Evolutionary conservation across 2,888 invertebrate genomes (phyloP).

Genomic region (Parapristionchus giblindavisi): DNA sequence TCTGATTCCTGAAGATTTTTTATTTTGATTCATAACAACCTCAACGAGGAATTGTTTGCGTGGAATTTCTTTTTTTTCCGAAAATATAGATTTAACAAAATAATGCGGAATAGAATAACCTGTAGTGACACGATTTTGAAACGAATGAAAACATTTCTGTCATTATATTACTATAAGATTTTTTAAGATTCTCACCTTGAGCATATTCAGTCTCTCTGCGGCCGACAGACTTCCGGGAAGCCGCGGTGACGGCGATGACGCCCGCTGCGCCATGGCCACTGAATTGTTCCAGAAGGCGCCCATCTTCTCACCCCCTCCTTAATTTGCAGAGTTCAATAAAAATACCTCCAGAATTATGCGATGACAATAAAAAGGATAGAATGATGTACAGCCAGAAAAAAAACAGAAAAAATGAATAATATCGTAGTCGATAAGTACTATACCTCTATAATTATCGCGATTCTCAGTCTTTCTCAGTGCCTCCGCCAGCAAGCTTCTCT

Average conservation of each 20-base stretch:
- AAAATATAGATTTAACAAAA: too few species aligned
- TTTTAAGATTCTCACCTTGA: slow-evolving; percentile 56
- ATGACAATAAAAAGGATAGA: too few species aligned
- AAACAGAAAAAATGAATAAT: too few species aligned
- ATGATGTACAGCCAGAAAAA: too few species aligned
- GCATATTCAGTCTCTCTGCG: slow-evolving; percentile 64
- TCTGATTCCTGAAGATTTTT: neutral
- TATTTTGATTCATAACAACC: too few species aligned
- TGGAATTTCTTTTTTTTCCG: too few species aligned
- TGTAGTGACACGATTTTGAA: too few species aligned
- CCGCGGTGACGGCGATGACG: slow-evolving; percentile 41
- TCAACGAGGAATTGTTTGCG: neutral
- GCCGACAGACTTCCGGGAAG: slow-evolving; percentile 60
- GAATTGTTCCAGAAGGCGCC: slow-evolving; percentile 21
- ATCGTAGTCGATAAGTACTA: too few species aligned
- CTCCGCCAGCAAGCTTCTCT: slow-evolving; percentile 25
- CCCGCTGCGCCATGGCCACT: neutral
- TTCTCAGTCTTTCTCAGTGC: slow-evolving; percentile 7
- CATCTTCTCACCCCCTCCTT: slow-evolving; percentile 46
- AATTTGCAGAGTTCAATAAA: slow-evolving; percentile 44
- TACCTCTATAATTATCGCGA: neutral
- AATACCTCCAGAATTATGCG: too few species aligned
- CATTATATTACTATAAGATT: neutral
- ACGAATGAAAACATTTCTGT: too few species aligned
- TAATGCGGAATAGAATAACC: too few species aligned